A percentile compares a stretch with the other conserved stretches of the same genome.
These are phyloP conservation scores for Amblyteles armatorius DNA, from an alignment of 2,888 invertebrate genomes.

Conservation along the genomic window DNA sequence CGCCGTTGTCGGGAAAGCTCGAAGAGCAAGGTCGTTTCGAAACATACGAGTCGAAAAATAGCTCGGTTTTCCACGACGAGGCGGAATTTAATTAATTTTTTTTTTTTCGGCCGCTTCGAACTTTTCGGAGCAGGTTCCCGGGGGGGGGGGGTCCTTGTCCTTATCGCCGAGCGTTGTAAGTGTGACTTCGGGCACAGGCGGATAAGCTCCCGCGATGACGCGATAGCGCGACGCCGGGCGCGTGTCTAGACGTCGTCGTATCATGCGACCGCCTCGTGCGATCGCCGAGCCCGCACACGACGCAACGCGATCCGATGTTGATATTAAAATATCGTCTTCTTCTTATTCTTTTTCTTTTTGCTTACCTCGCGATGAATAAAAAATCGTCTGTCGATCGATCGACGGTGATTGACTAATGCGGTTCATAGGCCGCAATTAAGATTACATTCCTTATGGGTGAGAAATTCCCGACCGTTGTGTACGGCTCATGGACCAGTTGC, in stretches of 20 bases:
- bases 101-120: neutral
- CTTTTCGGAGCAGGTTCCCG: neutral
- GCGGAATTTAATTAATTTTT: neutral
- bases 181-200: constrained; percentile 17
- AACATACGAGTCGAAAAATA: constrained; percentile 3
- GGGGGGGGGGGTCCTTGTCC: neutral
- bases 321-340: neutral
- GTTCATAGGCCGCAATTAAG: constrained; percentile 69
- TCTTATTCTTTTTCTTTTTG: neutral
- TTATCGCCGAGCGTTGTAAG: constrained; percentile 4
- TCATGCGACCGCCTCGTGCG: constrained; percentile 27
- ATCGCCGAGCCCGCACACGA: neutral
- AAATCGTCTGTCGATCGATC: constrained; percentile 64
- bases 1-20: neutral
- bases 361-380: constrained; percentile 61
- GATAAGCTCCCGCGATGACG: constrained; percentile 5
- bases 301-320: neutral
- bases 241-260: constrained; percentile 17
- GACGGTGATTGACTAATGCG: constrained; percentile 58
- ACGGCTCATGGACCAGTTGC: constrained; percentile 81
- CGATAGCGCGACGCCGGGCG: constrained; percentile 30
- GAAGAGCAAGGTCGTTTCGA: constrained; percentile 25
- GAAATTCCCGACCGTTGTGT: constrained; percentile 69
- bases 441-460: constrained; percentile 81
- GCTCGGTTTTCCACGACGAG: neutral